Percentiles rank a stretch among this genome's conserved stretches.
Conservation (phyloP, 2,888 invertebrate species). For the Anodontia alba region DNA sequence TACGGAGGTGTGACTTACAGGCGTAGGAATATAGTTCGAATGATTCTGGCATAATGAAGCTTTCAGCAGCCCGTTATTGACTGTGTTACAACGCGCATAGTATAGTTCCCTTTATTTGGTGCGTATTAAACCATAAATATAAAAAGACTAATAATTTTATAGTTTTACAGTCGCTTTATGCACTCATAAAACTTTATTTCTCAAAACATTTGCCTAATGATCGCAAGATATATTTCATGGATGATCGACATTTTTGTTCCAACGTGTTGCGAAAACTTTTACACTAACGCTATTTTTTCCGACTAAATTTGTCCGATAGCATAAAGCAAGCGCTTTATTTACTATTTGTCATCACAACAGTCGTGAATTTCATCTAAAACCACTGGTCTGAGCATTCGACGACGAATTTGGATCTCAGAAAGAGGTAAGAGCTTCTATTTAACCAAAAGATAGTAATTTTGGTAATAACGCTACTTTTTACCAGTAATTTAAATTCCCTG, state of each 20-base stretch:
- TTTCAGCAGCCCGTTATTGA: slow-evolving; percentile 13
- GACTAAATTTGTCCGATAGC: background rate
- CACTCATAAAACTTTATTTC: slow-evolving; percentile 17
- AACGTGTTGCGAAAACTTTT: background rate
- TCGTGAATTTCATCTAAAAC: background rate
- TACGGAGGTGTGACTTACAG: slow-evolving; percentile 2
- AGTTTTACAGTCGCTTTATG: slow-evolving; percentile 3
- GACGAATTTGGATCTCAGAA: background rate
- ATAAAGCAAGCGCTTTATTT: background rate
- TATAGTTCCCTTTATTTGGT: slow-evolving; percentile 13
- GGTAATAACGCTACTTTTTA: slow-evolving; percentile 14
- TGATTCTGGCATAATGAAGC: slow-evolving; percentile 4
- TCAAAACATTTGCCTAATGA: slow-evolving; percentile 14
- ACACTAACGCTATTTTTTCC: background rate
- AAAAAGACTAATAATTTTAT: slow-evolving; percentile 13
- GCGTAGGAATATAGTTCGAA: background rate
- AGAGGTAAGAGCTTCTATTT: slow-evolving; percentile 4
- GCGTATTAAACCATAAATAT: slow-evolving; percentile 14
- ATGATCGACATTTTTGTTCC: background rate
- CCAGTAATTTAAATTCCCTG: background rate
- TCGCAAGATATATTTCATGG: background rate
- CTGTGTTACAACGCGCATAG: background rate
- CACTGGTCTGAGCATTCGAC: background rate
- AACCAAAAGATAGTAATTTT: slow-evolving; percentile 13
- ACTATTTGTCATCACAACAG: background rate